Conservation (phyloP, 2,797 vertebrate genomes). For the Otolemur crassicaudatus region DNA sequence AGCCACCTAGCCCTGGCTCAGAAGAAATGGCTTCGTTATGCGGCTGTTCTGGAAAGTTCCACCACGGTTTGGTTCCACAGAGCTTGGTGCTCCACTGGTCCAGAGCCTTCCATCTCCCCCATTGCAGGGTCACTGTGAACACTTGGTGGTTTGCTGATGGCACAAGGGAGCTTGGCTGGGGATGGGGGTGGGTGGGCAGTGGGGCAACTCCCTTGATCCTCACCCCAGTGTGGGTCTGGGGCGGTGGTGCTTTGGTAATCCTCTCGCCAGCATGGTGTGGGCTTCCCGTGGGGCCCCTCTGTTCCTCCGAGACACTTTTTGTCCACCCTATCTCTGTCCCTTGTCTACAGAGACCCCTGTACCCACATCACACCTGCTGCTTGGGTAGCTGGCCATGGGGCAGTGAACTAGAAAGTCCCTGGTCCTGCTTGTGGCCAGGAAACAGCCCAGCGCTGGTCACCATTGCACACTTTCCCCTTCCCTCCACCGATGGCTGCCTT, state of each 20-base stretch:
- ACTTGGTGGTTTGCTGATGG: neutral
- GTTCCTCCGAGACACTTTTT: fast-evolving
- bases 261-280: fast-evolving
- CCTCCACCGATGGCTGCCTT: neutral
- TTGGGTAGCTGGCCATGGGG: fast-evolving
- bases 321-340: fast-evolving
- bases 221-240: neutral
- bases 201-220: fast-evolving
- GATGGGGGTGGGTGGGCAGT: neutral
- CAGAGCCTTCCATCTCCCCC: neutral
- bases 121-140: neutral
- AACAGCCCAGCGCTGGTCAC: fast-evolving
- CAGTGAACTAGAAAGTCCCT: fast-evolving
- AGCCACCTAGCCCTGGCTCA: neutral
- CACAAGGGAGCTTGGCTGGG: fast-evolving
- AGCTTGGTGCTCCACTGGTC: fast-evolving
- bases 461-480: neutral
- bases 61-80: neutral
- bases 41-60: neutral
- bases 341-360: neutral
- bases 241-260: too few species aligned
- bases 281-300: fast-evolving
- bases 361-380: neutral
- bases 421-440: fast-evolving
- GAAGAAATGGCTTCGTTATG: neutral